Percentiles rank a stretch among this genome's conserved stretches.
Conservation (phyloP, 2,113 vertebrate genomes). For the Anguilla rostrata region DNA sequence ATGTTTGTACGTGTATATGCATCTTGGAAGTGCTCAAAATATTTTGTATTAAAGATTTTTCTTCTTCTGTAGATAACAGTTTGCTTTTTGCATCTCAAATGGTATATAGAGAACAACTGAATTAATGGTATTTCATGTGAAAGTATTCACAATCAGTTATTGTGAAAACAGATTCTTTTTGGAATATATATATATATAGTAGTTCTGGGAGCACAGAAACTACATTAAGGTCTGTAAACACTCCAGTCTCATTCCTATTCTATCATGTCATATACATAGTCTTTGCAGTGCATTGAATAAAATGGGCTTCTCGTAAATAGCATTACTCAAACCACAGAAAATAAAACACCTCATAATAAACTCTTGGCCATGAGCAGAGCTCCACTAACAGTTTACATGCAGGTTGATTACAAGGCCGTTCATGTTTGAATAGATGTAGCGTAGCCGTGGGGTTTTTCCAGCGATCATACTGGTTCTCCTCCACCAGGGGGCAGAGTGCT, state of each 20-base stretch:
- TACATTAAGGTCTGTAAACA: background rate
- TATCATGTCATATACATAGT: background rate
- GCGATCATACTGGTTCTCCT: no score
- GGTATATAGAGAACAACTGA: background rate
- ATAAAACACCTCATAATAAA: background rate
- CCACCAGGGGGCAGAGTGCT: constrained; percentile 18
- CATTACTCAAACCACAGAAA: background rate
- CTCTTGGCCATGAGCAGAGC: background rate
- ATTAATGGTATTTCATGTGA: background rate
- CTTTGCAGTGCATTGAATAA: background rate
- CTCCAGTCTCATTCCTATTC: background rate
- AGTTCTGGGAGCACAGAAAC: background rate
- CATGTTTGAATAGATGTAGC: background rate
- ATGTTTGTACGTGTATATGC: background rate
- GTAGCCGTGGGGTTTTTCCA: no score
- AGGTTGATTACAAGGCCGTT: background rate
- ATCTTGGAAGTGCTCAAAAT: background rate
- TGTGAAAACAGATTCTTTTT: background rate
- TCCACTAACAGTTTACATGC: background rate
- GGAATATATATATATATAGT: background rate
- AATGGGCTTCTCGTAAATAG: background rate
- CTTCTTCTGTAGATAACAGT: background rate
- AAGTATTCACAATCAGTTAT: background rate
- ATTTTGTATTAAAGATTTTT: background rate
- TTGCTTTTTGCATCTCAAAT: background rate